Evolutionary conservation across 2,888 invertebrate genomes (phyloP), one percentile per base, ranked within the genome.

Genomic region (Ochropacha duplaris): DNA sequence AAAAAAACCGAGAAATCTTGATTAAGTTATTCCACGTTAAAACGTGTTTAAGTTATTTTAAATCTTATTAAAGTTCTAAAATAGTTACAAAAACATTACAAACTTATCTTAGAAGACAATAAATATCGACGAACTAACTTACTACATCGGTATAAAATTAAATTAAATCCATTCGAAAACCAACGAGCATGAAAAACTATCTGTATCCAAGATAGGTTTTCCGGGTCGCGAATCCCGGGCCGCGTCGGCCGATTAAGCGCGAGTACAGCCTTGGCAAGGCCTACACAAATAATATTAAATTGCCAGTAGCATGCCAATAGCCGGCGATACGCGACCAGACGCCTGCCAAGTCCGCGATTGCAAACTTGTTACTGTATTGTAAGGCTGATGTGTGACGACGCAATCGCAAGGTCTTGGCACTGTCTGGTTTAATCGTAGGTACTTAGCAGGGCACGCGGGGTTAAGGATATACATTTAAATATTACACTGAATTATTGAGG

Each of bases 261-360:
- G 72, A 66, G 69, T 71, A 71, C 63, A 70, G 75, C 82, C 82
- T 87, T 88, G 89, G 90, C 90, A 86, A 74, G 66, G 84, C 85
- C 86, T 85, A 84, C 83, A 89, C 87, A 87, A 90, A 92, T 91
- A 91, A 90, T 92, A 92, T 91, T 87, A 90, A 89, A 92, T 89
- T 87, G 88, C 85, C 79, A 78, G 78, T 70, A 72, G 71, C 85
- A 86, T 90, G 90, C 90, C 90, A 90, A 91, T 89, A 88, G 78
- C 78, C 77, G 70, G 74, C 79, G 71, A 78, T 79, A 76, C 79
- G 72, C 76, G 78, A 79, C 78, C 61, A 62, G 57, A 59, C 63
- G 65, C 60, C 76, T 78, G 79, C 78, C 88, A 88, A 88, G 76
- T 78, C 74, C 71, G 69, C 78, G 83, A 86, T 86, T 85, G 83